Evolutionary conservation across 2,113 vertebrate species (phyloP).

Genomic region (Mustela nigripes): DNA sequence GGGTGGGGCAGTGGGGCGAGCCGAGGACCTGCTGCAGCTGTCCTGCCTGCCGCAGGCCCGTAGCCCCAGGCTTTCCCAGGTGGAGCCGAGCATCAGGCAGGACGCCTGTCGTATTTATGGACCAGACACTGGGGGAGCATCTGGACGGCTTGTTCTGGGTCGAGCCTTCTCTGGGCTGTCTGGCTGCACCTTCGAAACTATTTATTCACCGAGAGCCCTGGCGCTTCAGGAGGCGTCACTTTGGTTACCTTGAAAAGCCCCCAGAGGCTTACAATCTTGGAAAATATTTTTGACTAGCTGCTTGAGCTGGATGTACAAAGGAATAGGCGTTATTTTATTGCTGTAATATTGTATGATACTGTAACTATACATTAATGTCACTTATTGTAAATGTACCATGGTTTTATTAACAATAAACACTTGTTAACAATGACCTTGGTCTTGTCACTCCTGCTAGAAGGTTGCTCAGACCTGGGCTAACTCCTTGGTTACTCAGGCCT

Average conservation of each 20-base stretch:
- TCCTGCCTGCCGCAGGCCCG: background rate
- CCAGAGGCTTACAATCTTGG: conserved; percentile 79
- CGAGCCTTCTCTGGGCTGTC: background rate
- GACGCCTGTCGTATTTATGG: background rate
- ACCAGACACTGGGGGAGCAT: conserved; percentile 29
- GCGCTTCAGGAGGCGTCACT: conserved; percentile 58
- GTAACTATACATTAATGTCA: conserved; percentile 89
- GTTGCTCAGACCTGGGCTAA: background rate
- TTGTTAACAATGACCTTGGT: conserved; percentile 79
- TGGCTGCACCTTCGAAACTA: conserved; percentile 79
- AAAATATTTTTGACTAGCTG: conserved; percentile 88
- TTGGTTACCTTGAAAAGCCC: conserved; percentile 70
- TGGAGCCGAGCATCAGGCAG: background rate
- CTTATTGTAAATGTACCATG: conserved; percentile 89
- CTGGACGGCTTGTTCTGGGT: background rate
- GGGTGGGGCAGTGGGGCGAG: background rate
- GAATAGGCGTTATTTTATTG: conserved; percentile 84
- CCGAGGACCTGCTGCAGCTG: background rate
- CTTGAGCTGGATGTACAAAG: conserved; percentile 87
- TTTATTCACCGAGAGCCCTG: conserved; percentile 85
- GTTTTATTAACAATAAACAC: conserved; percentile 90
- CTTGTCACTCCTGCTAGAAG: background rate
- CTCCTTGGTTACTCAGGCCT: background rate
- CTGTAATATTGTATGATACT: conserved; percentile 88
- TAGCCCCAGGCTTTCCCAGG: background rate